Evolutionary conservation across 2,113 vertebrate genomes (phyloP).

Genomic region (Vulpes vulpes): DNA sequence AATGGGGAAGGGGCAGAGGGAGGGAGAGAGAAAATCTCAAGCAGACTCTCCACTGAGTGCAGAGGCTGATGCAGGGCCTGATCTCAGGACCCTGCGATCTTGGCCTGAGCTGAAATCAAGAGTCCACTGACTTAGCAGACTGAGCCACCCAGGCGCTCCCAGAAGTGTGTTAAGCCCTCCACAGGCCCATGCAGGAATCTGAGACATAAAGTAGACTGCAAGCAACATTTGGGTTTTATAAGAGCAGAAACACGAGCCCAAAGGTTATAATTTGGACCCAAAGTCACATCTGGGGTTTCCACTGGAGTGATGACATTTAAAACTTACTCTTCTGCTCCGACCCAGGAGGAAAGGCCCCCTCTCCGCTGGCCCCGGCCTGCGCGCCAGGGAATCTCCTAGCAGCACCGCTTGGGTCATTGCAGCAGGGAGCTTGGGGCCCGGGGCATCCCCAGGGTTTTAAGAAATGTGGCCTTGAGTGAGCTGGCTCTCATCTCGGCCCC

Average conservation of each 20-base stretch:
- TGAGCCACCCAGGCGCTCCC: not conserved
- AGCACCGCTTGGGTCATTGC: not conserved
- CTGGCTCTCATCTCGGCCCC: not conserved
- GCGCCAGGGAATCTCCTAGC: not conserved
- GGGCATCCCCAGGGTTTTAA: not conserved
- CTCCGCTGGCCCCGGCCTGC: fast-evolving
- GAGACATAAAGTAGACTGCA: not conserved
- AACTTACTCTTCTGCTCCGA: not conserved
- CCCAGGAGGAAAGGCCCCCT: not conserved
- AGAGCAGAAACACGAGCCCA: not conserved
- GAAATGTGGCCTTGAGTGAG: not conserved
- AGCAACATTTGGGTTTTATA: not conserved
- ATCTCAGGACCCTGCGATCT: not conserved
- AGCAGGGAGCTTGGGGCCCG: not conserved
- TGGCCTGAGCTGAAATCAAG: not conserved
- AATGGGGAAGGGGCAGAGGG: too few species aligned
- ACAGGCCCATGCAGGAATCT: not conserved
- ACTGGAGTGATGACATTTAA: not conserved
- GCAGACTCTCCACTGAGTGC: not conserved
- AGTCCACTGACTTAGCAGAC: not conserved
- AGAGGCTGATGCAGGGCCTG: not conserved
- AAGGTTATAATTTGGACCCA: not conserved
- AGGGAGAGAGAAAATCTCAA: not conserved
- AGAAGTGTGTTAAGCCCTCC: constrained; percentile 14
- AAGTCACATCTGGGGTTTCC: not conserved